Evolutionary conservation across 1,140 invertebrate genomes (phyloP), one percentile per base, ranked within the genome.

Genomic region (Lordiphosa clarofinis): DNA sequence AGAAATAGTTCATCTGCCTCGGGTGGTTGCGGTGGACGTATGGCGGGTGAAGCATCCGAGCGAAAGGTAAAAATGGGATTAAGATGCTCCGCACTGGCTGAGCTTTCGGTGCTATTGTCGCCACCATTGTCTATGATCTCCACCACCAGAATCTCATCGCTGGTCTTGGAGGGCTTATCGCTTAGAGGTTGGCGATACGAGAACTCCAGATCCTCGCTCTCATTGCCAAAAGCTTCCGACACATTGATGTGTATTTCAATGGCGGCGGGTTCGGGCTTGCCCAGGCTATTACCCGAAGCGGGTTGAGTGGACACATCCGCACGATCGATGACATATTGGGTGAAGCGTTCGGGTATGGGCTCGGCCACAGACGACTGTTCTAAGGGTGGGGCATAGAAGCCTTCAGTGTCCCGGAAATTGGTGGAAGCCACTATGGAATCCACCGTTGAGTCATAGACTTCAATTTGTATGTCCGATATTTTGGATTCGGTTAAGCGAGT

Each of bases 211-310:
- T 88, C 84, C 21, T 88, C 87, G 39, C 74, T 88, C 36, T 87
- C 84, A 35, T 65, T 88, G 9, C 87, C 87, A 10, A 88, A 70
- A 0, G 79, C 87, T 50, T 88, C 87, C 0, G 87, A 88, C 0
- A 88, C 87, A 56, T 88, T 88, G 4, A 88, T 88, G 52, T 88
- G 87, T 8, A 88, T 88, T 42, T 88, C 87, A 4, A 88, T 88
- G 35, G 87, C 86, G 7, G 87, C 86, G 11, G 87, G 87, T 47
- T 87, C 74, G 0, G 82, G 87, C 10, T 82, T 81, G 6, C 75
- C 87, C 6, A 75, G 3, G 0, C 38, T 49, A 15, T 3, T 3
- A 1, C 59, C 60, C 2, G 47, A 37, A 1, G 73, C 86, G 0
- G 87, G 69, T 13, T 86, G 86, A 0, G 87, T 88, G 28, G 86